Evolutionary conservation across 2,888 invertebrate genomes (phyloP), one percentile per base, ranked within the genome.

Genomic region (Platycheirus albimanus): DNA sequence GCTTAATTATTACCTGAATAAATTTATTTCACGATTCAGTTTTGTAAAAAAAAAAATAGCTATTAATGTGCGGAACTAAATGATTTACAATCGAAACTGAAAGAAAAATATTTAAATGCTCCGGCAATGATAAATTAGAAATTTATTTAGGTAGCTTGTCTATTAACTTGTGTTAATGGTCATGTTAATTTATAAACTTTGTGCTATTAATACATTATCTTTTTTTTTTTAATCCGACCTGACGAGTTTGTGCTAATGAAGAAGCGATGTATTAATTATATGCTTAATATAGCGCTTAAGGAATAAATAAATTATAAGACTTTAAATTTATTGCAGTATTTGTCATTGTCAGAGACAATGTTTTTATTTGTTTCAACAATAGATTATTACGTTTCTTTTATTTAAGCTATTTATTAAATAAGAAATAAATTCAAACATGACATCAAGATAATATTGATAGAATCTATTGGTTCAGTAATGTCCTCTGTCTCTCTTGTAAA

Each of bases 1-100:
- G 38, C 20, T 56, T 41, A 58, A 58, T 58, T 41, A 58, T 41
- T 28, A 24, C 38, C 3, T 38, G 56, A 38, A 41, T 41, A 41
- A 41, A 58, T 28, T 58, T 54, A 13, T 30, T 33, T 11, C 0
- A n/a, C 19, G 5, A 36, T 36, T 19, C 7, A 19, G 36, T 36
- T 54, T 54, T 36, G 19, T 36, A 17, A 20, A 38, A 54, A 20
- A 2, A 54, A 36, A 36, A 36, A 20, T 54, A 54, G 36, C 52
- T 36, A 36, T 54, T 36, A 54, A 20, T 13, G n/a, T 13, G 54
- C 54, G 54, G 54, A 36, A 54, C 20, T 20, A 7, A 38, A 54
- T 54, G 36, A 54, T 38, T 54, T 54, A 19, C 19, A 4, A 36
- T 3, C 5, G 30, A 33, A 33, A 33, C 8, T 7, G 30, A 33